phyloP scores from a whole-genome alignment of 2,888 invertebrate genomes.

The Catocala fraxini region DNA sequence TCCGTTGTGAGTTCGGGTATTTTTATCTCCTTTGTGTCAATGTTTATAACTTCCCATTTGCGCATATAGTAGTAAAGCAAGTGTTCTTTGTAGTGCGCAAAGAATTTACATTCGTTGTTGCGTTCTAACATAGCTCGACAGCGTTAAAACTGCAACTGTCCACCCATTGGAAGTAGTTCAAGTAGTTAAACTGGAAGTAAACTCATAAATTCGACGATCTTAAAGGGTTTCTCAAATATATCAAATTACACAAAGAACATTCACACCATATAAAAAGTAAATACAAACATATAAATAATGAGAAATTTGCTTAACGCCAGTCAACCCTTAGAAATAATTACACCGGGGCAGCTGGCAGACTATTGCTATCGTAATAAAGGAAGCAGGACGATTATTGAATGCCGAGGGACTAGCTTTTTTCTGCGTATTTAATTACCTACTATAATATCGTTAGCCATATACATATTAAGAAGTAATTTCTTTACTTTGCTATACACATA shows the following conservation, averaged over 20 bases:
- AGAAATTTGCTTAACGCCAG: slow-evolving; percentile 50
- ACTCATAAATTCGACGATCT: not conserved
- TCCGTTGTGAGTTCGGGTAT: too few relatives aligned
- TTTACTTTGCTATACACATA: not conserved
- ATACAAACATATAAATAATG: slow-evolving; percentile 28
- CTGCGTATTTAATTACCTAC: slow-evolving; percentile 25
- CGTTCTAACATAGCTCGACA: not conserved
- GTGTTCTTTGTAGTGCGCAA: too few relatives aligned
- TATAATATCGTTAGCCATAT: slow-evolving; percentile 26
- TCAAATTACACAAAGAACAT: not conserved
- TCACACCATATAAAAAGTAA: not conserved
- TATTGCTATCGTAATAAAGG: slow-evolving; percentile 70
- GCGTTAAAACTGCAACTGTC: not conserved
- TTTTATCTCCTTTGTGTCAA: too few relatives aligned
- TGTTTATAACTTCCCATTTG: too few relatives aligned
- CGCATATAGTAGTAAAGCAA: too few relatives aligned
- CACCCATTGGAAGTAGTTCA: not conserved
- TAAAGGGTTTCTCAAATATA: slow-evolving; percentile 2
- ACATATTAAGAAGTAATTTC: slow-evolving; percentile 13
- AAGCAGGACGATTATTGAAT: slow-evolving; percentile 65
- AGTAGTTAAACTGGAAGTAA: not conserved
- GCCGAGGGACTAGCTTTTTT: slow-evolving; percentile 54
- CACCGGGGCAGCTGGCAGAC: slow-evolving; percentile 66
- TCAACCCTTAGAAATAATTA: slow-evolving; percentile 64
- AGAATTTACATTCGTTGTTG: not conserved